Percentiles rank a stretch among this genome's conserved stretches.
phyloP scores from a whole-genome alignment of 2,113 vertebrate genomes.

The Barbus barbus region DNA sequence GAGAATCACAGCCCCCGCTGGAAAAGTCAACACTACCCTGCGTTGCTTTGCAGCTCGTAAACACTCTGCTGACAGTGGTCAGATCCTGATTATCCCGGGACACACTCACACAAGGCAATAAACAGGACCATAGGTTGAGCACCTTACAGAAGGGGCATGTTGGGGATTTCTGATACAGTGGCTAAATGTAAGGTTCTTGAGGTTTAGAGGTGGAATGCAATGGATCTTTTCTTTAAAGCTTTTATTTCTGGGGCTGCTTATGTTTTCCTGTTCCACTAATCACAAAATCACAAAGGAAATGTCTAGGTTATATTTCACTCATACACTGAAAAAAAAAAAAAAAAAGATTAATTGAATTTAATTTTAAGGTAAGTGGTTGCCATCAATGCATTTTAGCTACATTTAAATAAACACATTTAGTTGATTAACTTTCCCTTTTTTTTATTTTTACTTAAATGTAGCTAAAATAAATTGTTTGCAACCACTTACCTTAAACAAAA shows the following conservation, averaged over 20 bases:
- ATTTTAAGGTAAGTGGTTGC: too few species aligned
- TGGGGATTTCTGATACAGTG: background rate
- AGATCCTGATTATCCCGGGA: conserved; percentile 62
- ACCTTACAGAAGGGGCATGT: background rate
- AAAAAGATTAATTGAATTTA: too few species aligned
- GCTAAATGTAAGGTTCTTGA: conserved; percentile 30
- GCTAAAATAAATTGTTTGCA: too few species aligned
- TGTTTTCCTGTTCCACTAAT: too few species aligned
- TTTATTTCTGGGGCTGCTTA: too few species aligned
- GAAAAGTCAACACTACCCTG: conserved; percentile 65
- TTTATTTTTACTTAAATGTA: too few species aligned
- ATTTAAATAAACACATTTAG: too few species aligned
- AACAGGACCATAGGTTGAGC: conserved; percentile 47
- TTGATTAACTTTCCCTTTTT: too few species aligned
- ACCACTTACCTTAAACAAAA: too few species aligned
- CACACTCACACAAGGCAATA: conserved; percentile 59
- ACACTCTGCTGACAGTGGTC: conserved; percentile 69
- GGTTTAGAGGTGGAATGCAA: background rate
- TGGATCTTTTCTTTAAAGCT: background rate
- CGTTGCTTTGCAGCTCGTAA: conserved; percentile 71
- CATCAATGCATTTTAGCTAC: too few species aligned
- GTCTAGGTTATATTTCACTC: background rate
- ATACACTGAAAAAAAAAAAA: too few species aligned
- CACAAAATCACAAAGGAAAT: too few species aligned
- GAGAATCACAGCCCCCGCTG: conserved; percentile 61